These are phyloP conservation scores for Emys orbicularis DNA, from an alignment of 2,797 vertebrate species.

Conservation along the genomic window DNA sequence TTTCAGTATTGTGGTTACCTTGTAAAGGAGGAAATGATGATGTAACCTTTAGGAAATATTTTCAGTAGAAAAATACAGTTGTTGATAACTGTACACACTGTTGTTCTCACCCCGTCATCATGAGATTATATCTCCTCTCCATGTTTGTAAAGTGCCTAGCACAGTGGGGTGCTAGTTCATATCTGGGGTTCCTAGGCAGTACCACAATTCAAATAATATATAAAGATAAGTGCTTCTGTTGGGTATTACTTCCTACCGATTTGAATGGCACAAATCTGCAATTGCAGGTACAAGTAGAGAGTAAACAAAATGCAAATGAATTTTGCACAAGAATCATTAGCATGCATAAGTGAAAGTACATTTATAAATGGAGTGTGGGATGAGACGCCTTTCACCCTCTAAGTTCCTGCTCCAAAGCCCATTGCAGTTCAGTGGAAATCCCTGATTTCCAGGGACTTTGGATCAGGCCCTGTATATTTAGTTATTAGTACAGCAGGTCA, in stretches of 20 bases:
- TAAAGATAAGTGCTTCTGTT: not conserved
- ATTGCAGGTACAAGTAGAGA: not conserved
- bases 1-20: not conserved
- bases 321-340: not conserved
- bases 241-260: not conserved
- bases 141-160: not conserved
- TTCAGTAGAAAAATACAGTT: not conserved
- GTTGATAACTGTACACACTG: not conserved
- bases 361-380: not conserved
- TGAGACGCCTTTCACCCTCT: not conserved
- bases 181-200: not conserved
- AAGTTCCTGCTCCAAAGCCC: not conserved
- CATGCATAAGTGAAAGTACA: not conserved
- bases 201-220: not conserved
- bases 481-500: not conserved
- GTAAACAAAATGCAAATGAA: not conserved
- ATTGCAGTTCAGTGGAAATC: not conserved
- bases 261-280: not conserved
- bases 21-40: not conserved
- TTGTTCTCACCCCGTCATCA: not conserved
- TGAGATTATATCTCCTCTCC: not conserved
- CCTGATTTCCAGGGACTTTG: not conserved
- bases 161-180: not conserved
- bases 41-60: not conserved
- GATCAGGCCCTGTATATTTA: not conserved